Conservation (phyloP, 1,140 invertebrate species). For the Drosophila seguyi region DNA sequence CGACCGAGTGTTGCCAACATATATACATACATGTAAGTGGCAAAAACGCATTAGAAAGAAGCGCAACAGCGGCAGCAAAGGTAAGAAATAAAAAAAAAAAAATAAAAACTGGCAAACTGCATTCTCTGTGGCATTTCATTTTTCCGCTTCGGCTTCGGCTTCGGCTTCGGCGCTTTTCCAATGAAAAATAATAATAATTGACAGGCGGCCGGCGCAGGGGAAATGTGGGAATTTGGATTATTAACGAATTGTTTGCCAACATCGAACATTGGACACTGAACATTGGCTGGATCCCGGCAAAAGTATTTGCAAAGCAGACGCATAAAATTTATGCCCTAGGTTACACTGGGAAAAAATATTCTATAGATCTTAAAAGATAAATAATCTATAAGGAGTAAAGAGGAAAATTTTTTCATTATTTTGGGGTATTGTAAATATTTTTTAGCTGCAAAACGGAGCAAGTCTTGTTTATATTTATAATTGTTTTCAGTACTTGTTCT, state of each 20-base stretch:
- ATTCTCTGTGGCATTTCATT: conserved; percentile 79
- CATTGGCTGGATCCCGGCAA: conserved; percentile 13
- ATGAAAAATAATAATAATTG: conserved; percentile 84
- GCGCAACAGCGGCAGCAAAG: conserved; percentile 1
- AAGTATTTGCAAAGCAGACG: conserved; percentile 69
- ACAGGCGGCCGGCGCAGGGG: conserved; percentile 62
- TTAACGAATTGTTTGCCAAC: conserved; percentile 80
- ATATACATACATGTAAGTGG: conserved; percentile 51
- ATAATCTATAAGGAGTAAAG: too few relatives aligned
- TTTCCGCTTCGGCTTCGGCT: conserved; percentile 78
- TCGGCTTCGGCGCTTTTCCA: conserved; percentile 79
- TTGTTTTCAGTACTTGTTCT: too few relatives aligned
- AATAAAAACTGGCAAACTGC: conserved; percentile 47
- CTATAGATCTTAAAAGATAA: too few relatives aligned
- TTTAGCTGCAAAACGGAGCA: too few relatives aligned
- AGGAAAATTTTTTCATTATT: too few relatives aligned
- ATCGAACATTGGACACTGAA: conserved; percentile 38
- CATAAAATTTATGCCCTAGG: conserved; percentile 76
- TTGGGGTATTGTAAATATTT: too few relatives aligned
- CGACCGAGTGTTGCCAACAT: conserved; percentile 20
- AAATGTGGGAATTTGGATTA: conserved; percentile 83
- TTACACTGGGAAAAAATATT: neutral
- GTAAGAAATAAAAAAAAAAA: conserved; percentile 19
- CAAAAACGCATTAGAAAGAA: conserved; percentile 79
- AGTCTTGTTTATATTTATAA: too few relatives aligned